Conservation (phyloP, 2,888 invertebrate genomes). For the Schizaphis graminum region DNA sequence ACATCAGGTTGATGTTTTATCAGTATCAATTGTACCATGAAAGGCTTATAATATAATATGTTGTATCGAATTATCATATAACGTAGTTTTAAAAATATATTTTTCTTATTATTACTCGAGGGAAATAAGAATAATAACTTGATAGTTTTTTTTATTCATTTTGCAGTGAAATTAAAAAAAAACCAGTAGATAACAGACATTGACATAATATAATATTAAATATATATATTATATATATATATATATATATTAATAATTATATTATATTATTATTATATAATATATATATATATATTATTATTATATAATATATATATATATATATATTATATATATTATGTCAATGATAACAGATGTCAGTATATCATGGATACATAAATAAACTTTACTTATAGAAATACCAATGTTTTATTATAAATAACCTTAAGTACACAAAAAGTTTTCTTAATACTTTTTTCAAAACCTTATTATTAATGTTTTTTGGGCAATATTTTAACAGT, state of each 20-base stretch:
- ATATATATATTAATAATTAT: too few relatives aligned
- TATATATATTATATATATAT: too few relatives aligned
- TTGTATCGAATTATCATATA: neutral
- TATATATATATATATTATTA: too few relatives aligned
- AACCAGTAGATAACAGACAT: neutral
- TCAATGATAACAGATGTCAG: neutral
- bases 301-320: too few relatives aligned
- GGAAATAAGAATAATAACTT: slow-evolving; percentile 34
- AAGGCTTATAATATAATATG: neutral
- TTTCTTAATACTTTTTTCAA: neutral
- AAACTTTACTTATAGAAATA: neutral
- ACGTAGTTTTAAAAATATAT: neutral
- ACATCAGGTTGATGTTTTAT: slow-evolving; percentile 36
- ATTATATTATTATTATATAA: too few relatives aligned
- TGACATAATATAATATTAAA: too few relatives aligned
- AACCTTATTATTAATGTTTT: neutral
- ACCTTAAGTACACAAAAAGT: neutral
- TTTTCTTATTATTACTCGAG: slow-evolving; percentile 33
- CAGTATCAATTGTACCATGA: slow-evolving; percentile 26
- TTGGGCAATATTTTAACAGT: neutral
- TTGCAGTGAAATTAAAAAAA: neutral
- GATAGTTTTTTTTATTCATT: neutral
- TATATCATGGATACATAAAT: neutral
- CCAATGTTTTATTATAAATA: slow-evolving; percentile 10
- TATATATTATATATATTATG: too few relatives aligned